These are phyloP conservation scores for Amniataba percoides DNA, from an alignment of 2,797 vertebrate species.

Conservation along the genomic window DNA sequence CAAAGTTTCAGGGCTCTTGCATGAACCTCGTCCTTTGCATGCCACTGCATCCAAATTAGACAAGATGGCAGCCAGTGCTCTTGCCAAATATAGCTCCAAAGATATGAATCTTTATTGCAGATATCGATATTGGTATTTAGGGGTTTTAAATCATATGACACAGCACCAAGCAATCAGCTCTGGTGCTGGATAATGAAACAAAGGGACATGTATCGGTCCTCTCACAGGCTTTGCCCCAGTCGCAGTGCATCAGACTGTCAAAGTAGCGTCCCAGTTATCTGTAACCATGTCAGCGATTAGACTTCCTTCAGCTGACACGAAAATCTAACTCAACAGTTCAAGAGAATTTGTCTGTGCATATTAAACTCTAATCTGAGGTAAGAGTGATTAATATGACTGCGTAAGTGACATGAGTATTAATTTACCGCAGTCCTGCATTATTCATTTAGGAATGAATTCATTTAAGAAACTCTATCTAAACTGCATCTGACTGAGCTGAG, in stretches of 20 bases:
- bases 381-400: constrained; percentile 1
- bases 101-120: neutral
- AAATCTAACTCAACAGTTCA: neutral
- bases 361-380: constrained; percentile 7
- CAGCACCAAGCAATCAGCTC: constrained; percentile 10
- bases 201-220: constrained; percentile 37
- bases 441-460: neutral
- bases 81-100: neutral
- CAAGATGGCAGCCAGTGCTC: neutral
- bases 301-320: neutral
- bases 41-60: neutral
- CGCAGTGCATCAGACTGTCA: constrained; percentile 23
- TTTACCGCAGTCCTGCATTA: constrained; percentile 2
- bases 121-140: neutral
- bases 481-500: neutral
- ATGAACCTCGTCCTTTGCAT: neutral
- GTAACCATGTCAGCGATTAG: constrained; percentile 27
- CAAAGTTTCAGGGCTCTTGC: neutral
- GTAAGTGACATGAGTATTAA: neutral
- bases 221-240: constrained; percentile 28
- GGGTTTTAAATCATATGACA: neutral
- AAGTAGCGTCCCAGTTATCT: constrained; percentile 14
- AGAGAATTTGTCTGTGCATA: constrained; percentile 1
- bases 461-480: neutral
- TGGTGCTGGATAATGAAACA: constrained; percentile 38